Conservation (phyloP, 2,888 invertebrate genomes). For the Mesorhabditis belari region DNA sequence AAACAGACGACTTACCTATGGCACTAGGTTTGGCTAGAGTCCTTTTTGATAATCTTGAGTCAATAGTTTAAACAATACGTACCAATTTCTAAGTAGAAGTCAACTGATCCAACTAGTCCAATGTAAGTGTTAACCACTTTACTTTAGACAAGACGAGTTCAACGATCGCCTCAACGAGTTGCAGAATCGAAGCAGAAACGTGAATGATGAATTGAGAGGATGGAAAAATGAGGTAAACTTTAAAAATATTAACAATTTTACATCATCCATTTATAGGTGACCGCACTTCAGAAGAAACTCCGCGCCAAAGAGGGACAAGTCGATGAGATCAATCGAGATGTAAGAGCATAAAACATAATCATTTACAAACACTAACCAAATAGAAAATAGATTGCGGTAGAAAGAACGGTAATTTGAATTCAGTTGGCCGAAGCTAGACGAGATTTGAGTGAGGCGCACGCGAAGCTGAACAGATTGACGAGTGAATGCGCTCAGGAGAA, state of each 20-base stretch:
- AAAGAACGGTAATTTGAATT: conserved; percentile 7
- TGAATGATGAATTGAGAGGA: conserved; percentile 43
- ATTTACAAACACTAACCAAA: neutral
- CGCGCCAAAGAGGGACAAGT: conserved; percentile 48
- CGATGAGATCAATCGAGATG: conserved; percentile 44
- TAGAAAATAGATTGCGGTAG: neutral
- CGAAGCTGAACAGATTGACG: conserved; percentile 21
- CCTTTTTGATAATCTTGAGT: too few relatives aligned
- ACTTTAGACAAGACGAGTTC: conserved; percentile 52
- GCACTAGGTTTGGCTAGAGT: too few relatives aligned
- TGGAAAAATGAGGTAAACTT: conserved; percentile 44
- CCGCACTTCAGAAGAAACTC: conserved; percentile 44
- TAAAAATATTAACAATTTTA: neutral
- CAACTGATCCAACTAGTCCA: too few relatives aligned
- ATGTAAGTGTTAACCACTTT: neutral
- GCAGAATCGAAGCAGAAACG: conserved; percentile 44
- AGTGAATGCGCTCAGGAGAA: conserved; percentile 28
- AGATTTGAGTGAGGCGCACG: conserved; percentile 42
- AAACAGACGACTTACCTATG: too few relatives aligned
- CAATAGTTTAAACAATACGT: too few relatives aligned
- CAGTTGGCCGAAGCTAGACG: conserved; percentile 42
- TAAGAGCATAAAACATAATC: conserved; percentile 7
- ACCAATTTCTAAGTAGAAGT: too few relatives aligned
- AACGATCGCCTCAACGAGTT: conserved; percentile 51
- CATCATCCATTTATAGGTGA: conserved; percentile 7